Evolutionary conservation across 2,113 vertebrate species (phyloP).

Genomic region (Heterotilapia buettikoferi): DNA sequence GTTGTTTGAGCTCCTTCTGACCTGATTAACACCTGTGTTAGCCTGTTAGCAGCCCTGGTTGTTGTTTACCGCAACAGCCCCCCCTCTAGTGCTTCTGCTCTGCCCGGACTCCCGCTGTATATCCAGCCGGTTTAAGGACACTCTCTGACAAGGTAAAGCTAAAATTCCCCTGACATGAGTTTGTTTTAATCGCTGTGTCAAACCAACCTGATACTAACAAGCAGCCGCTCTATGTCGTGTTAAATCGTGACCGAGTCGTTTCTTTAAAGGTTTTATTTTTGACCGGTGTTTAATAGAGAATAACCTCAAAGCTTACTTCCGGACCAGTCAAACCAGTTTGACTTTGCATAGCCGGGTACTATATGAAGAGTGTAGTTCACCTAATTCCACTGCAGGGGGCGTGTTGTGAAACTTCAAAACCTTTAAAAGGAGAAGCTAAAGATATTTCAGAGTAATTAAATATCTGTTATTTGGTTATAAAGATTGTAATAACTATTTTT

Average conservation of each 20-base stretch:
- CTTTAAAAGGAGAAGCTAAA: neutral
- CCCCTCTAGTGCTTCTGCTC: neutral
- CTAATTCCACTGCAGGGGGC: conserved; percentile 20
- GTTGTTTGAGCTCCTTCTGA: neutral
- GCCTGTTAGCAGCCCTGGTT: conserved; percentile 15
- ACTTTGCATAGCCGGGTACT: neutral
- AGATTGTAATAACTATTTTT: neutral
- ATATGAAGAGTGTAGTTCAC: neutral
- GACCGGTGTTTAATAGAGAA: neutral
- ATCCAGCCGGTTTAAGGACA: neutral
- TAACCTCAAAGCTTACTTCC: neutral
- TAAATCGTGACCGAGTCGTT: neutral
- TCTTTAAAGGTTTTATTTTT: neutral
- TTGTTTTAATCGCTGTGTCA: neutral
- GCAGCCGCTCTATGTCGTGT: neutral
- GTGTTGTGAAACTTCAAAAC: neutral
- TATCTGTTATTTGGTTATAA: neutral
- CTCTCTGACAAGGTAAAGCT: conserved; percentile 5
- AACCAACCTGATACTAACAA: neutral
- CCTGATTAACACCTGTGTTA: conserved; percentile 12
- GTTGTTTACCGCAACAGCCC: neutral
- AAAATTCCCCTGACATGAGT: neutral
- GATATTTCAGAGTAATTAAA: neutral
- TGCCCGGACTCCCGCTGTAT: neutral
- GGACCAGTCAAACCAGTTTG: neutral